phyloP scores from a whole-genome alignment of 2,888 invertebrate species.

The Blastobasis adustella region DNA sequence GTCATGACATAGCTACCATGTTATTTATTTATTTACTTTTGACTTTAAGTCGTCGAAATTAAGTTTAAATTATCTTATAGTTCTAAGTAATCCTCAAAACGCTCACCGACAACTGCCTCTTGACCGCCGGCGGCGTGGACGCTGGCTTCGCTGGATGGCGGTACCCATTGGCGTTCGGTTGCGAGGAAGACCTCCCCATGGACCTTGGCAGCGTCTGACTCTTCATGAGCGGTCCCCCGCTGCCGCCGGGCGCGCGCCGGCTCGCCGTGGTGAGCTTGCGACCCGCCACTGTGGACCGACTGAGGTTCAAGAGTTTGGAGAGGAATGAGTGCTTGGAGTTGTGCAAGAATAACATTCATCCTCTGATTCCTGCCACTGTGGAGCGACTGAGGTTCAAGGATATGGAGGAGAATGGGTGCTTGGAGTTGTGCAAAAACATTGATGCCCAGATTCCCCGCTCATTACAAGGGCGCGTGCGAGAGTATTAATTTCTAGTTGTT shows the following conservation, averaged over 20 bases:
- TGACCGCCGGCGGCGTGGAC: constrained; percentile 90
- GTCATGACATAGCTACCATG: no score
- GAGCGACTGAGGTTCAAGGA: background rate
- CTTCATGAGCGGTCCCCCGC: constrained; percentile 81
- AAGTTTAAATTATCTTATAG: no score
- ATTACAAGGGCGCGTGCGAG: no score
- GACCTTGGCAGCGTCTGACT: constrained; percentile 91
- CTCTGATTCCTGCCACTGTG: constrained; percentile 73
- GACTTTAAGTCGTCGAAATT: no score
- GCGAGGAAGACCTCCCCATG: constrained; percentile 80
- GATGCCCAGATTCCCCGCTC: no score
- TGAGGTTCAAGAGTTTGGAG: background rate
- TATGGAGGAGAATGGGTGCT: no score
- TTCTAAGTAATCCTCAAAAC: background rate
- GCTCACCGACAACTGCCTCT: constrained; percentile 84
- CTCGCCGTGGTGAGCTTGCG: constrained; percentile 86
- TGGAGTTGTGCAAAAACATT: no score
- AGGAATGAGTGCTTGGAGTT: no score
- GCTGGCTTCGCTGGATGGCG: constrained; percentile 78
- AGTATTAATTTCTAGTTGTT: no score
- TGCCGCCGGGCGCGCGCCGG: constrained; percentile 77
- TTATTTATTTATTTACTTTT: no score
- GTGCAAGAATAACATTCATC: no score
- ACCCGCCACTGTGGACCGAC: constrained; percentile 78
- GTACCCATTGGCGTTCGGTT: constrained; percentile 68